These are phyloP conservation scores for Pachydiplax longipennis DNA, from an alignment of 2,888 invertebrate species.

Conservation along the genomic window DNA sequence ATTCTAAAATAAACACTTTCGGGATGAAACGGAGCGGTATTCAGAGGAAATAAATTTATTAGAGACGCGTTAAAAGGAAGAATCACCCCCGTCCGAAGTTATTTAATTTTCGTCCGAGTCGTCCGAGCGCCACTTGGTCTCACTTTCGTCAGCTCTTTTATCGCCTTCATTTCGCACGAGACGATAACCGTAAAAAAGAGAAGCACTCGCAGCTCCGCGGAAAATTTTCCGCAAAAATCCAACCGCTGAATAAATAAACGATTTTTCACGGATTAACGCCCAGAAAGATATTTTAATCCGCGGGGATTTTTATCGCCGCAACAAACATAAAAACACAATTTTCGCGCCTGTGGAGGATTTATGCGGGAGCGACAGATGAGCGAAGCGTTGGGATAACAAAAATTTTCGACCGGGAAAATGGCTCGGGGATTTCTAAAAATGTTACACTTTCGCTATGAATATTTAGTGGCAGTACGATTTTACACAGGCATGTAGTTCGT, in stretches of 20 bases:
- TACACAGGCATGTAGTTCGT: too few species aligned
- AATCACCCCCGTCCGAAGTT: too few species aligned
- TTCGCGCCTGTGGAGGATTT: neutral
- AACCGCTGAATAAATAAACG: neutral
- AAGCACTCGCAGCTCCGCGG: neutral
- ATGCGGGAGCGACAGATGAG: neutral
- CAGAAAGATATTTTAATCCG: neutral
- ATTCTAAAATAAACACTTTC: too few species aligned
- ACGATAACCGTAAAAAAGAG: neutral
- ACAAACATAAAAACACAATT: neutral
- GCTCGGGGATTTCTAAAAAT: neutral
- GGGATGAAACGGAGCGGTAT: too few species aligned
- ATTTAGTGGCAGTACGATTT: neutral
- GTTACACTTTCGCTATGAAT: neutral
- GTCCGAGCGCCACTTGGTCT: neutral
- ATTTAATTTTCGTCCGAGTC: too few species aligned
- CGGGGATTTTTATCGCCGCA: neutral
- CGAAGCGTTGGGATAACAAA: neutral
- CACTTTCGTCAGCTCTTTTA: neutral
- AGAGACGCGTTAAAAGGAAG: too few species aligned
- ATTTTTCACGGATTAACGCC: neutral
- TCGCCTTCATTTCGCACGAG: neutral
- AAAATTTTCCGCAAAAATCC: neutral
- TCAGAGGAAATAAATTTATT: too few species aligned
- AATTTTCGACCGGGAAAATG: neutral